Conservation (phyloP, 2,888 invertebrate species). For the Pristionchus maxplancki region DNA sequence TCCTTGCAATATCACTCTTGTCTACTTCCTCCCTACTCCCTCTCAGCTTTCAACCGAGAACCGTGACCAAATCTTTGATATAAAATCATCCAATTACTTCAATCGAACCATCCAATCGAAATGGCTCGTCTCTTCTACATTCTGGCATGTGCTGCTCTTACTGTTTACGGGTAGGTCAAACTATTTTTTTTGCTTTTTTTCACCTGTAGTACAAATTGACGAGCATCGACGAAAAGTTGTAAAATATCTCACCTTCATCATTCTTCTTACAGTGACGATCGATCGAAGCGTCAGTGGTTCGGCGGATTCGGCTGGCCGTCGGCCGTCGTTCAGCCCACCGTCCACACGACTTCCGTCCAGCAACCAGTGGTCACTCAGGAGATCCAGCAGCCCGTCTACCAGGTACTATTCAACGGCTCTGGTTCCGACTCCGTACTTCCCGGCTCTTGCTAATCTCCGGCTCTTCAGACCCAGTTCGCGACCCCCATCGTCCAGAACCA, state of each 20-base stretch:
- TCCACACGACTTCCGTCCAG: conserved; percentile 47
- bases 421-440: neutral
- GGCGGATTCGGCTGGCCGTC: conserved; percentile 34
- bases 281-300: conserved; percentile 48
- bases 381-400: conserved; percentile 51
- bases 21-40: neutral
- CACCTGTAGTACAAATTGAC: neutral
- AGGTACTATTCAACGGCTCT: neutral
- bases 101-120: neutral
- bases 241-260: neutral
- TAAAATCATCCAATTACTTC: neutral
- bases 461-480: neutral
- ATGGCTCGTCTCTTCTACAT: conserved; percentile 32
- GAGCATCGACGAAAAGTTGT: too few species aligned
- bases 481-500: conserved; percentile 45
- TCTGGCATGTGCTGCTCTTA: neutral
- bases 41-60: neutral
- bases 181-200: neutral
- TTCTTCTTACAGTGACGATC: neutral
- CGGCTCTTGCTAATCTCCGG: neutral
- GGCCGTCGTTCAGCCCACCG: conserved; percentile 36
- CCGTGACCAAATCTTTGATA: neutral
- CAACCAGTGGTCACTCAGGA: conserved; percentile 50
- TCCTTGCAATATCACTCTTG: neutral
- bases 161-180: neutral